Evolutionary conservation across 1,140 invertebrate species (phyloP).

Genomic region (Drosophila murphyi): DNA sequence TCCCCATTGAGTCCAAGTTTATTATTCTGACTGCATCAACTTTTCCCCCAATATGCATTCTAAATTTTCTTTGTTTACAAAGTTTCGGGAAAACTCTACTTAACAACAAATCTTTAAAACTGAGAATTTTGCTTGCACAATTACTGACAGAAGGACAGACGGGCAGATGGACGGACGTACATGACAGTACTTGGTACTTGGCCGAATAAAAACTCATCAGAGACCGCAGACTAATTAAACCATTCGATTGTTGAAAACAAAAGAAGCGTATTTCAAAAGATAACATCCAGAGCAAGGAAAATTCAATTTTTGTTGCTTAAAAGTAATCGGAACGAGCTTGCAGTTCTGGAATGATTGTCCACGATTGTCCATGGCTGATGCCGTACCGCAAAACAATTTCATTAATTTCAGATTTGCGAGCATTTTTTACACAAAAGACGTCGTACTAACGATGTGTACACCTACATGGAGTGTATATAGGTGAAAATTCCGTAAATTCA

Average conservation of each 20-base stretch:
- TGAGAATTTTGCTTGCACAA: too few species aligned
- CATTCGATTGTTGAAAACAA: neutral
- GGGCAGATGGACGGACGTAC: too few species aligned
- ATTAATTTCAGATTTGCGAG: conserved; percentile 82
- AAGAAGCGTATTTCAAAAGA: neutral
- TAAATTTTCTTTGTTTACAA: too few species aligned
- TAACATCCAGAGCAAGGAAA: conserved; percentile 3
- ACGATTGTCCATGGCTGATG: conserved; percentile 53
- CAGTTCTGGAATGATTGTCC: conserved; percentile 8
- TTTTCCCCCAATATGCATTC: too few species aligned
- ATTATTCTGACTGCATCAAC: too few species aligned
- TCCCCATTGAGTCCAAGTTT: too few species aligned
- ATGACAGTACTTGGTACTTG: too few species aligned
- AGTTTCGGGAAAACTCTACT: too few species aligned
- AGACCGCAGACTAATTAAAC: conserved; percentile 6
- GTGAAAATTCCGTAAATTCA: conserved; percentile 56
- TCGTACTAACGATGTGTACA: conserved; percentile 16
- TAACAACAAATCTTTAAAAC: too few species aligned
- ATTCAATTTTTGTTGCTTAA: conserved; percentile 25
- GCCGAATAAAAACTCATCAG: too few species aligned
- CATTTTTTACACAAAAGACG: conserved; percentile 62
- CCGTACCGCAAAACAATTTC: conserved; percentile 79
- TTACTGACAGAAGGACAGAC: too few species aligned
- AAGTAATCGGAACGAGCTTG: conserved; percentile 8
- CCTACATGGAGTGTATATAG: conserved; percentile 24